Evolutionary conservation across 2,113 vertebrate genomes (phyloP).

Genomic region (Rattus rattus): DNA sequence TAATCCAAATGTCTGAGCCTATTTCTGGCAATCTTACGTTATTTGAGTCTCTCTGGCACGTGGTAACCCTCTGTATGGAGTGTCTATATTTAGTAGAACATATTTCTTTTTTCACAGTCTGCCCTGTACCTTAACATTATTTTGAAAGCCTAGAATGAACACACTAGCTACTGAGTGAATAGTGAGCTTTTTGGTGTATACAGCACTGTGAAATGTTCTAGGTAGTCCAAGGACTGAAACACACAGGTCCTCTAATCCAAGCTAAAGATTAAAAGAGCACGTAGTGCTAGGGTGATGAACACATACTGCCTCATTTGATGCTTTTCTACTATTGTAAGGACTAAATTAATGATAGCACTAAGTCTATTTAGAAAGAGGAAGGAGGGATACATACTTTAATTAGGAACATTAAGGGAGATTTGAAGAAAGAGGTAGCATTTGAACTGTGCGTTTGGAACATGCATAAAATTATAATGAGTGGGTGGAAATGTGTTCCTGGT

Average conservation of each 20-base stretch:
- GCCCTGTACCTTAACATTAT: not conserved
- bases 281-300: not conserved
- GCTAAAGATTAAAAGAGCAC: not conserved
- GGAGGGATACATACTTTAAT: not conserved
- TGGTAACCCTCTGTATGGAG: not conserved
- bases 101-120: not conserved
- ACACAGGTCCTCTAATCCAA: not conserved
- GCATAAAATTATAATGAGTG: not conserved
- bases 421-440: not conserved
- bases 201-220: not conserved
- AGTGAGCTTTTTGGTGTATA: not conserved
- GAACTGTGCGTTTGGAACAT: not conserved
- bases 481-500: not conserved
- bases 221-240: not conserved
- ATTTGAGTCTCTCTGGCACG: not conserved
- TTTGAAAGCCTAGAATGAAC: not conserved
- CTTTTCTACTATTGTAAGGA: not conserved
- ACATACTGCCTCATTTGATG: accelerated
- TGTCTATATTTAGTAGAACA: not conserved
- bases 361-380: not conserved
- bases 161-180: not conserved
- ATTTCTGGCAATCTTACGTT: not conserved
- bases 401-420: not conserved
- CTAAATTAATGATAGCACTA: not conserved
- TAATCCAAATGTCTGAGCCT: not conserved